Evolutionary conservation across 2,888 invertebrate genomes (phyloP).

Genomic region (Dynastes grantii): DNA sequence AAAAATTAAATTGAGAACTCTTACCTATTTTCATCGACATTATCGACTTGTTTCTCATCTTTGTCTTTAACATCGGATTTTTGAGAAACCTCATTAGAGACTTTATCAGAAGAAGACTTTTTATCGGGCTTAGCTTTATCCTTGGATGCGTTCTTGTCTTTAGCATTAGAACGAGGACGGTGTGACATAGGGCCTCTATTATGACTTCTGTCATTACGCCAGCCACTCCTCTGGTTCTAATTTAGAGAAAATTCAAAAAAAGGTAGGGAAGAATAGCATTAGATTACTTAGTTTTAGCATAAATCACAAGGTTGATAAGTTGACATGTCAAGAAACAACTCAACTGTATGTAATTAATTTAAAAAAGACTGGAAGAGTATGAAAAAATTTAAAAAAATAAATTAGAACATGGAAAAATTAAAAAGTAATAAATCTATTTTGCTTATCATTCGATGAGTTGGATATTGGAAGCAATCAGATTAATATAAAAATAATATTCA

Average conservation of each 20-base stretch:
- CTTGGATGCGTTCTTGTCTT: constrained; percentile 51
- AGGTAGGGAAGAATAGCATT: constrained; percentile 47
- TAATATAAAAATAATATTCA: neutral
- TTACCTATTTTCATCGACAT: constrained; percentile 56
- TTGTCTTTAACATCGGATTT: constrained; percentile 54
- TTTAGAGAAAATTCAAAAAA: constrained; percentile 48
- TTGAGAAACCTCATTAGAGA: constrained; percentile 50
- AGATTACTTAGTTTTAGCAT: constrained; percentile 28
- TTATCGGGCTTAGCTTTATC: constrained; percentile 51
- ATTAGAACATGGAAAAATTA: constrained; percentile 16
- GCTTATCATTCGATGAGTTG: constrained; percentile 28
- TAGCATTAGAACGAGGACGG: constrained; percentile 51
- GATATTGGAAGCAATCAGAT: constrained; percentile 9
- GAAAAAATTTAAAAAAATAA: constrained; percentile 28
- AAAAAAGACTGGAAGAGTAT: constrained; percentile 39
- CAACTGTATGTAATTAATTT: constrained; percentile 23
- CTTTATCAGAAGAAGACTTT: constrained; percentile 51
- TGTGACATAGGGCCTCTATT: constrained; percentile 49
- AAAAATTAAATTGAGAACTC: constrained; percentile 40
- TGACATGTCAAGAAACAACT: constrained; percentile 40
- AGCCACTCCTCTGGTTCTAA: constrained; percentile 53
- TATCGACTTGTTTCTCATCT: constrained; percentile 55
- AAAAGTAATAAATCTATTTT: constrained; percentile 49
- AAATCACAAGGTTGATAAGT: constrained; percentile 33
- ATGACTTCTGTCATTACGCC: constrained; percentile 52